Base-by-base conservation (phyloP, 2,888 invertebrate genomes). In the Cylindroiulus punctatus region DNA sequence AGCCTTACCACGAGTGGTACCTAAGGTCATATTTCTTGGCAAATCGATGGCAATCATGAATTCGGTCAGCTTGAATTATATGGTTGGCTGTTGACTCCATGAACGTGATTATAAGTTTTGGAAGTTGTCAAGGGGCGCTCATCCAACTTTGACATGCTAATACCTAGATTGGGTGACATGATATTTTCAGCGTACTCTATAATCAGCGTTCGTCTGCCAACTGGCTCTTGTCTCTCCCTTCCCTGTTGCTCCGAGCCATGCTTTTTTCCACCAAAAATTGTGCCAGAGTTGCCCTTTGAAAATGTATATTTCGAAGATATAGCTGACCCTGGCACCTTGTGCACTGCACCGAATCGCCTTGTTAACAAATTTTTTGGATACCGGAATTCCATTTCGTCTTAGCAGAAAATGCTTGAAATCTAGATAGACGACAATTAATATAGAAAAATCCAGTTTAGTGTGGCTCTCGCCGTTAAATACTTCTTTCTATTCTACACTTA, bases 151-250 rank as follows among this genome's bases (percentile, higher is more conserved):
- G 83, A 83, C 83, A 44, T 83, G 83, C 83, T 83, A 83, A 83
- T 83, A 83, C 44, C 83, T 83, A 83, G 83, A 83, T 83, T 83
- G 83, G 83, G 83, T 83, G 44, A 42, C 83, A 83, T 83, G 83
- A 83, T 83, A 83, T 40, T 83, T 83, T 42, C 76, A 76, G 17
- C 76, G 14, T 12, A 76, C 76, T 76, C 76, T 76, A 76, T 76
- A 76, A 76, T 76, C 76, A 76, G 17, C 76, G 14, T 76, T 32
- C 76, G 76, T 76, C 76, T 76, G 30, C 76, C 76, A 76, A 76
- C 76, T 76, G 76, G 30, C 76, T 30, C 76, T 76, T 76, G 30
- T 76, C 76, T 76, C 76, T 76, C 30, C 76, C 76, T 76, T 76
- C 14, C 30, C 76, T 76, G 30, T 76, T 76, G 76, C 76, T 76